Percentiles rank a stretch among this genome's conserved stretches.
These are phyloP conservation scores for Heterodera filipjevi DNA, from an alignment of 2,888 invertebrate species.

Conservation along the genomic window DNA sequence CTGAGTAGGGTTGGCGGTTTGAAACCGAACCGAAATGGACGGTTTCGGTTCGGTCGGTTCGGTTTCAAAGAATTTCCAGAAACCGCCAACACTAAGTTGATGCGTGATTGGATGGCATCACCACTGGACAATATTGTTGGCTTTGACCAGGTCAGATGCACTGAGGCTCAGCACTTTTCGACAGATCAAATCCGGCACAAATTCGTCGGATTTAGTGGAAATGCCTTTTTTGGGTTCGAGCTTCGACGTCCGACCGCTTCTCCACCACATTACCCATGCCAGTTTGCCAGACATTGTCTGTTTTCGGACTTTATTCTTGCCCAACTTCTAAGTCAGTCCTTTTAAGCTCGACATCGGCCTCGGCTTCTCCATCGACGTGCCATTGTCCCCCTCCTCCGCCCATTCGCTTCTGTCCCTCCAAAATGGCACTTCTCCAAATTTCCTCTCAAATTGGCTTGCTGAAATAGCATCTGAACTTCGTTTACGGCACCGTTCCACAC, in stretches of 20 bases:
- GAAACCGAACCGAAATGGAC: too few relatives aligned
- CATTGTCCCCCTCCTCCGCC: slow-evolving; percentile 40
- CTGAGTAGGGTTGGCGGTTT: too few relatives aligned
- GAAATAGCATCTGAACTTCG: background rate
- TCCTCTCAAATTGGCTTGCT: background rate
- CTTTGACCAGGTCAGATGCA: slow-evolving; percentile 11
- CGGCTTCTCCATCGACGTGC: slow-evolving; percentile 56
- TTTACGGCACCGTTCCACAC: background rate
- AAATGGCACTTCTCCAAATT: slow-evolving; percentile 42
- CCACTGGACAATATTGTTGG: background rate
- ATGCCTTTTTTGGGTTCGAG: background rate
- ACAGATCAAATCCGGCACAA: background rate
- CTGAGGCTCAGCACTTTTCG: slow-evolving; percentile 20
- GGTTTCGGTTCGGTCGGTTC: too few relatives aligned
- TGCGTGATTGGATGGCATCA: too few relatives aligned
- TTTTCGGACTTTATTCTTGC: background rate
- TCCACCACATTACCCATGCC: slow-evolving; percentile 49
- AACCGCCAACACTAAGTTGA: background rate
- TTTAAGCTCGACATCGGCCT: slow-evolving; percentile 52
- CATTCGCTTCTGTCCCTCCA: slow-evolving; percentile 19
- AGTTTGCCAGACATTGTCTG: slow-evolving; percentile 52
- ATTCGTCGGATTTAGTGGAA: background rate
- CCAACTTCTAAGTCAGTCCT: background rate
- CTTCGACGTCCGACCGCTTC: slow-evolving; percentile 53
- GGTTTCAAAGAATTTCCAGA: too few relatives aligned